Percentiles rank a stretch among this genome's conserved stretches.
Evolutionary conservation across 1,140 invertebrate genomes (phyloP).

Genomic region (Procambarus clarkii): DNA sequence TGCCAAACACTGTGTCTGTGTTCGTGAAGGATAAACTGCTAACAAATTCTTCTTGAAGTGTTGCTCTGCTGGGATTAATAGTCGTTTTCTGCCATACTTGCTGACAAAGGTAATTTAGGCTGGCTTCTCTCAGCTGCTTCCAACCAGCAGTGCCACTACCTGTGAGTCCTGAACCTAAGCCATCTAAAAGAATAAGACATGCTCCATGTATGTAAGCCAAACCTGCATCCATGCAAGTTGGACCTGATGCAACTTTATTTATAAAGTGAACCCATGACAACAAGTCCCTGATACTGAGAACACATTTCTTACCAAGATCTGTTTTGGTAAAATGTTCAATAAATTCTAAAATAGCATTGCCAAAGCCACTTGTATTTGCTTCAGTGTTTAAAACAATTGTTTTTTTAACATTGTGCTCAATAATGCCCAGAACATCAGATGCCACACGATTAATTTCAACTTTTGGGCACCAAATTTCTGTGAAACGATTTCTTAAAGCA

Average conservation of each 20-base stretch:
- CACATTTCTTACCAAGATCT: conserved; percentile 83
- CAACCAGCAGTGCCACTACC: conserved; percentile 73
- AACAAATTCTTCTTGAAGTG: conserved; percentile 52
- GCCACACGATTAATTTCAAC: conserved; percentile 78
- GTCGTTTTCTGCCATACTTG: conserved; percentile 60
- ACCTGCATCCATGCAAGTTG: conserved; percentile 69
- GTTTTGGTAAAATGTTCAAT: conserved; percentile 85
- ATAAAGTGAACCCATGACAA: conserved; percentile 96
- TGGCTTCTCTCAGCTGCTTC: conserved; percentile 64
- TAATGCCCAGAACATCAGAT: conserved; percentile 86
- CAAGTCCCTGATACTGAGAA: conserved; percentile 94
- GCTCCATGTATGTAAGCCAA: conserved; percentile 92
- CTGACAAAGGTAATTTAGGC: conserved; percentile 56
- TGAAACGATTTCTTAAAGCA: conserved; percentile 97
- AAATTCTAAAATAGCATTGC: conserved; percentile 85
- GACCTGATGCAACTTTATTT: conserved; percentile 79
- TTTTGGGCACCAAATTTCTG: conserved; percentile 97
- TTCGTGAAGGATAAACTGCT: conserved; percentile 48
- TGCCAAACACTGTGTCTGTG: conserved; percentile 79
- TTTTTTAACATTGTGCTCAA: conserved; percentile 85
- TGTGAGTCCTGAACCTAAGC: conserved; percentile 81
- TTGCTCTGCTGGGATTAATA: conserved; percentile 36
- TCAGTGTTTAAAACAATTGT: conserved; percentile 76
- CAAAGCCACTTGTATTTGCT: conserved; percentile 80
- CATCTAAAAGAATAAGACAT: conserved; percentile 92